Evolutionary conservation across 2,797 vertebrate species (phyloP).

Genomic region (Limosa lapponica): DNA sequence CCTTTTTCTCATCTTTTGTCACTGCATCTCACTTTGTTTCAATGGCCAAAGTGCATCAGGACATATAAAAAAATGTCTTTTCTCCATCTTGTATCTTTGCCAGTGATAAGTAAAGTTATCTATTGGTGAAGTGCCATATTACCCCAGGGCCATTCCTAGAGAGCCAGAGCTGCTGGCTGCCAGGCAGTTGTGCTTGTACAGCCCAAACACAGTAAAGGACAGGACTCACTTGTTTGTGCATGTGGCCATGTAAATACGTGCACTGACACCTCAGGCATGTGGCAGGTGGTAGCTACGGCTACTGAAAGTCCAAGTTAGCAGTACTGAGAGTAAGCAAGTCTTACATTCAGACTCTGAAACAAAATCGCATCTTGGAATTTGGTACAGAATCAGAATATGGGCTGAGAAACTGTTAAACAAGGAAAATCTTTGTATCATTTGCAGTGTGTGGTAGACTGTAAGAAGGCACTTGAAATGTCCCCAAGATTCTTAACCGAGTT

Average conservation of each 20-base stretch:
- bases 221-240: fast-evolving
- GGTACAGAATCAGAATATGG: neutral
- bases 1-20: neutral
- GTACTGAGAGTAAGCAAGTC: neutral
- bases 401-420: neutral
- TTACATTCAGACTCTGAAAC: neutral
- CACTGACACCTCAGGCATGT: neutral
- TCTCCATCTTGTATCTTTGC: neutral
- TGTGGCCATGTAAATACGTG: neutral
- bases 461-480: neutral
- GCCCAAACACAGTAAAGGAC: neutral
- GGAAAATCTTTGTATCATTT: neutral
- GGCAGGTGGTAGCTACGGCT: neutral
- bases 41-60: neutral
- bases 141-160: neutral
- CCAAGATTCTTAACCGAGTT: neutral
- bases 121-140: neutral
- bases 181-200: neutral
- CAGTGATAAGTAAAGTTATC: neutral
- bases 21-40: neutral
- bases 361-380: neutral
- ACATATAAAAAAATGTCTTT: neutral
- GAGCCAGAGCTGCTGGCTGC: neutral
- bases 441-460: neutral
- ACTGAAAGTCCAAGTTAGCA: neutral